Base-by-base conservation (phyloP, 2,113 vertebrate species). In the Cygnus atratus region DNA sequence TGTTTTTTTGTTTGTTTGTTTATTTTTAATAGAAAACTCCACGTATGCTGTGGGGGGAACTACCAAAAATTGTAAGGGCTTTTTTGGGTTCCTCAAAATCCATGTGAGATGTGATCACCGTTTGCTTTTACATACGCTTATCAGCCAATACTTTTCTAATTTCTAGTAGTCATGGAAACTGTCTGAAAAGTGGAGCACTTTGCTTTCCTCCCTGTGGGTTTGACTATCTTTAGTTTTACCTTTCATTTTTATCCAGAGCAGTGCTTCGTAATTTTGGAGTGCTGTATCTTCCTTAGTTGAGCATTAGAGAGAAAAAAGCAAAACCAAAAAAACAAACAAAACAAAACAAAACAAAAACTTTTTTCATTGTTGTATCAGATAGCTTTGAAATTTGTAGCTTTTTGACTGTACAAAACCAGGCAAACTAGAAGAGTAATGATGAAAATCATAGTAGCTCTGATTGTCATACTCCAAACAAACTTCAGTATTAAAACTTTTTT, bases 91-190 rank as follows among this genome's bases (percentile, higher is more conserved):
- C 39, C 5, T 65, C 57, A 55, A 79, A 79, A 54, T 73, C 37
- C 39, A 3, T 1, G 0, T 46, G 41, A 79, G 50, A n/a, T 93
- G 21, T 78, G 89, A 22, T 7, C 20, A 3, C 39, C 0, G 0
- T 81, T 92, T 70, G 22, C 28, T 72, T 88, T 76, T 57, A 25
- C 24, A 12, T 71, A 35, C 5, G 46, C 4, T 1, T 25, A 58
- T 77, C n/a, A 91, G n/a, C n/a, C 0, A 8, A 7, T 66, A 26
- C 54, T 61, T 88, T 5, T 12, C 26, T 88, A 70, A 37, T 77
- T 92, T 22, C 54, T 71, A 41, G 31, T 82, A 78, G 81, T 63
- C 43, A 28, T 39, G 31, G 71, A 37, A 91, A 52, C 48, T 9
- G 33, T 71, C 55, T 75, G 75, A 13, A n/a, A 89, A 72, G 9